Conservation (phyloP, 35 echinoderm and acorn worm genomes). For the Nesometra sesokonis region DNA sequence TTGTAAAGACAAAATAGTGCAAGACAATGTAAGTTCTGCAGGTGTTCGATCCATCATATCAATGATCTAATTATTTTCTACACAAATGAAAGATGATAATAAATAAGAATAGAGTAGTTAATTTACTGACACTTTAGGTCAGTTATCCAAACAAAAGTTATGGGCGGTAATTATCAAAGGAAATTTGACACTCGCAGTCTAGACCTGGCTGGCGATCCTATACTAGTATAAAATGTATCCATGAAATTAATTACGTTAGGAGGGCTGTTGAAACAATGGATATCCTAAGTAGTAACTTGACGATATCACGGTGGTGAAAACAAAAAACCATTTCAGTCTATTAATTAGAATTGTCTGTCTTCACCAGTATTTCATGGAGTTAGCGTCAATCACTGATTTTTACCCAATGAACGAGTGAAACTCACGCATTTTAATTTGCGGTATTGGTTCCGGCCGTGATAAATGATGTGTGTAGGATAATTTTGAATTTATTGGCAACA, state of each 20-base stretch:
- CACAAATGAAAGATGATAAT: background rate
- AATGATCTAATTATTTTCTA: background rate
- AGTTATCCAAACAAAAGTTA: background rate
- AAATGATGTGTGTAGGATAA: too few relatives aligned
- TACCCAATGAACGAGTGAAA: background rate
- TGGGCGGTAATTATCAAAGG: background rate
- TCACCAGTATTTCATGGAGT: background rate
- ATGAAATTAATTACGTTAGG: background rate
- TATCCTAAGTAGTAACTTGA: background rate
- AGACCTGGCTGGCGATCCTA: background rate
- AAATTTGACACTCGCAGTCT: background rate
- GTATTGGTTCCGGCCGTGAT: background rate
- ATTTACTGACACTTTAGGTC: background rate
- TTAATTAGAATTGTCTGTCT: background rate
- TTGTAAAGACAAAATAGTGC: background rate
- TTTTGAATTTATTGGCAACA: background rate
- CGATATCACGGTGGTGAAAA: background rate
- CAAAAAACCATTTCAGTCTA: background rate
- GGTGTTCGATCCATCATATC: background rate
- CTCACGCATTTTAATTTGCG: background rate
- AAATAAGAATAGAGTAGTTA: background rate
- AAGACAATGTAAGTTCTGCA: background rate
- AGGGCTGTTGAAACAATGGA: background rate
- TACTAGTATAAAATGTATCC: background rate
- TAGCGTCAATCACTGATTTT: background rate